Evolutionary conservation across 2,797 vertebrate genomes (phyloP).

Genomic region (Huso huso): DNA sequence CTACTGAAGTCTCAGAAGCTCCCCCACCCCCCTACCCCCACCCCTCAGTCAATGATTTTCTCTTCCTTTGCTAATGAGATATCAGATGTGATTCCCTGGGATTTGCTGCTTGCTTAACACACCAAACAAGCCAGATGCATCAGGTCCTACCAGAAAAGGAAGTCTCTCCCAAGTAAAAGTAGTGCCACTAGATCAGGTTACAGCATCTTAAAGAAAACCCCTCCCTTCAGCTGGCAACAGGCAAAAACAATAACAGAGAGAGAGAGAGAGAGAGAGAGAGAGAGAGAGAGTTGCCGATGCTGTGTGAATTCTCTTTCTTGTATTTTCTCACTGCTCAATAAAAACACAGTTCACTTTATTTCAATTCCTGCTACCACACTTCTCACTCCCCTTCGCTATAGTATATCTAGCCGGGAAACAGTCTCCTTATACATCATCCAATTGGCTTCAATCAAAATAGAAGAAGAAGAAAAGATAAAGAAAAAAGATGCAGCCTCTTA

Average conservation of each 20-base stretch:
- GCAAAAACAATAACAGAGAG: slow-evolving; percentile 11
- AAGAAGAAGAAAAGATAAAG: too few relatives aligned
- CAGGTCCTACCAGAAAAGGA: too few relatives aligned
- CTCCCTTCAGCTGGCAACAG: slow-evolving; percentile 7
- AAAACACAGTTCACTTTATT: slow-evolving; percentile 9
- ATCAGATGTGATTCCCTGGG: too few relatives aligned
- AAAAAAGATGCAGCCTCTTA: slow-evolving; percentile 5
- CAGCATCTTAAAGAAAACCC: background rate
- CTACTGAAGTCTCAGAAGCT: slow-evolving; percentile 21
- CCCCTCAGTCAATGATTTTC: background rate
- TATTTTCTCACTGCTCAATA: slow-evolving; percentile 8
- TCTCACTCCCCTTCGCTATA: background rate
- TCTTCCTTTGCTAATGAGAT: too few relatives aligned
- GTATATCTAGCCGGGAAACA: slow-evolving; percentile 1
- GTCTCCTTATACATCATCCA: background rate
- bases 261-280: background rate
- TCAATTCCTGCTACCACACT: slow-evolving; percentile 12
- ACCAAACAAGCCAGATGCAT: too few relatives aligned
- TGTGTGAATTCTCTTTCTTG: slow-evolving; percentile 1
- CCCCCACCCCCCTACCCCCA: slow-evolving; percentile 10
- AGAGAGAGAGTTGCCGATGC: background rate
- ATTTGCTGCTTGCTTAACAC: too few relatives aligned
- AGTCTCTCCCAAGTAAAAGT: too few relatives aligned
- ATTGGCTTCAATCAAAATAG: background rate
- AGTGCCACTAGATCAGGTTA: too few relatives aligned